Base-by-base conservation (phyloP, 2,888 invertebrate species). In the Folsomia candida region DNA sequence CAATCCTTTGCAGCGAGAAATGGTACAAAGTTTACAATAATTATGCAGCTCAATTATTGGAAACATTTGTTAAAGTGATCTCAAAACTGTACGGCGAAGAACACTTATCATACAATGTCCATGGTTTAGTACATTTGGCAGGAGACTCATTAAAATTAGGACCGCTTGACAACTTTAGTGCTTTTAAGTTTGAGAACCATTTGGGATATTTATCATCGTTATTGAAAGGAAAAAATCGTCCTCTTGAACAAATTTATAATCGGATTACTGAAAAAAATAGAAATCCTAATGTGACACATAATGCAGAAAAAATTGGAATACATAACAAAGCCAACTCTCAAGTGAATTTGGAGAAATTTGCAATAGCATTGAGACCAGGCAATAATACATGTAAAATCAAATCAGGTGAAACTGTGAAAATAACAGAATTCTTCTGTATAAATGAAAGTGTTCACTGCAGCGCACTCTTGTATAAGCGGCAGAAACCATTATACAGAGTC, bases 61-160 rank as follows among this genome's bases (percentile, higher is more conserved):
- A 27, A 27, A 27, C 62, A 14, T 68, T 68, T 63, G 68, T 63
- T 1, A 62, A 27, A 47, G 20, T 9, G 6, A 47, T 37, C 14
- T 4, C 9, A 26, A 26, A 2, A 4, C 9, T 66, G 4, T 66
- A 66, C 28, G 54, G 57, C 4, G 18, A 25, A 18, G 22, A 25
- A 26, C 20, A 20, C 18, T 18, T 66, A 2, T 4, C 22, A 2
- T 66, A 66, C 28, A 66, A 66, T 24, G 57, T 66, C n/a, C 66
- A 66, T 27, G 6, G 6, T 25, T n/a, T 60, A 9, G 9, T 60
- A 9, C 60, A 60, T 26, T 60, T 60, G n/a, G 60, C 60, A 60
- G 22, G 6, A 4, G 60, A 60, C 24, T 4, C 6, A 3, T 24
- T 9, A 24, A 24, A 25, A 25, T 60, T 60, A 25, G 60, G 60